A percentile compares a stretch with the other conserved stretches of the same genome.
phyloP scores from a whole-genome alignment of 2,888 invertebrate species.

The Oligia latruncula region DNA sequence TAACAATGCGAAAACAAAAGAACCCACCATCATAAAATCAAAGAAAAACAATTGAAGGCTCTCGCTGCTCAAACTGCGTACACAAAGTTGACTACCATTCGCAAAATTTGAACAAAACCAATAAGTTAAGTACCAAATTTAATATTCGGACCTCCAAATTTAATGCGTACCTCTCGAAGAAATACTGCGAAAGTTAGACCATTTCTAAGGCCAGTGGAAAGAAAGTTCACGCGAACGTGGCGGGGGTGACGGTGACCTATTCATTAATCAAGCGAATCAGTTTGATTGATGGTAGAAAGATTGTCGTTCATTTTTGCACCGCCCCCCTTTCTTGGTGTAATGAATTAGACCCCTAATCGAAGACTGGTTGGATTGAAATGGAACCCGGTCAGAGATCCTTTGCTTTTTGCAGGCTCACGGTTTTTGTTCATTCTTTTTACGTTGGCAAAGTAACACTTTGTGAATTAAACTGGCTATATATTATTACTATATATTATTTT shows the following conservation, averaged over 20 bases:
- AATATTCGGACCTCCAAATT: slow-evolving; percentile 63
- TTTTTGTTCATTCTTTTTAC: slow-evolving; percentile 15
- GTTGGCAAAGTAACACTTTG: not conserved
- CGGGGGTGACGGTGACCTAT: slow-evolving; percentile 48
- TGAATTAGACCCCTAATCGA: slow-evolving; percentile 60
- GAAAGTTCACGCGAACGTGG: slow-evolving; percentile 49
- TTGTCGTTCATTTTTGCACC: slow-evolving; percentile 64
- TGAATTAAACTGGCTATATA: not conserved
- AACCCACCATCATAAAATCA: slow-evolving; percentile 38
- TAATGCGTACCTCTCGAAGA: slow-evolving; percentile 58
- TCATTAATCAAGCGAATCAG: slow-evolving; percentile 66
- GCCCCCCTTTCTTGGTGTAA: slow-evolving; percentile 57
- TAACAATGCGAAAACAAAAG: slow-evolving; percentile 37
- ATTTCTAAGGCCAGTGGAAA: slow-evolving; percentile 48
- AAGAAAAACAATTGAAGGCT: slow-evolving; percentile 51
- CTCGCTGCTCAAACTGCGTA: slow-evolving; percentile 41
- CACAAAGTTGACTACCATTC: slow-evolving; percentile 56
- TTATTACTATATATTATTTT: too few species aligned
- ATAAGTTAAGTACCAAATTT: slow-evolving; percentile 63
- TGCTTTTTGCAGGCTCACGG: slow-evolving; percentile 32
- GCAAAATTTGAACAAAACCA: slow-evolving; percentile 62
- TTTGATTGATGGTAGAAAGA: slow-evolving; percentile 65
- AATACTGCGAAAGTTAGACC: slow-evolving; percentile 63
- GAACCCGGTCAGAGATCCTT: slow-evolving; percentile 49
- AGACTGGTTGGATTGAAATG: slow-evolving; percentile 52